Conservation (phyloP, 1,140 invertebrate species). For the Drosophila repletoides region DNA sequence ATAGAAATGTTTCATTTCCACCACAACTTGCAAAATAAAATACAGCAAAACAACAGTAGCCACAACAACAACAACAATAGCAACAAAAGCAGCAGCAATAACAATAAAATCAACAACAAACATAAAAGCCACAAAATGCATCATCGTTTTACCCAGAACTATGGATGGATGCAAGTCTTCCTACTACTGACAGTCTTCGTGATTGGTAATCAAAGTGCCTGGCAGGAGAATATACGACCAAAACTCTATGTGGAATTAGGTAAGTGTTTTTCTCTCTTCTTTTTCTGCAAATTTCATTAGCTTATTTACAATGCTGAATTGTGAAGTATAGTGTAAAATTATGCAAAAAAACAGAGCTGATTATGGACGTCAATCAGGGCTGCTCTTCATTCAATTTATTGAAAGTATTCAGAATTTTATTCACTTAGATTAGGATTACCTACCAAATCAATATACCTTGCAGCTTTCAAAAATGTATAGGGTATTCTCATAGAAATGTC, state of each 20-base stretch:
- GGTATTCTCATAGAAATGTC: conserved; percentile 50
- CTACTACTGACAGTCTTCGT: conserved; percentile 80
- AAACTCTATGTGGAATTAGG: conserved; percentile 94
- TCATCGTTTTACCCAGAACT: conserved; percentile 44
- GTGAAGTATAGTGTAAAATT: too few species aligned
- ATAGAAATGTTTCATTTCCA: conserved; percentile 71
- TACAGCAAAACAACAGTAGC: conserved; percentile 30
- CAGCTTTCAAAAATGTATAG: conserved; percentile 38
- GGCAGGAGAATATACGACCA: conserved; percentile 93
- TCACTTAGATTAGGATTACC: too few species aligned
- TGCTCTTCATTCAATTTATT: too few species aligned
- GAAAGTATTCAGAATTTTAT: too few species aligned
- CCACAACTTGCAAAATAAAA: conserved; percentile 56
- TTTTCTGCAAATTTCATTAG: too few species aligned
- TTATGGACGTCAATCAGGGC: too few species aligned
- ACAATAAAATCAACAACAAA: conserved; percentile 39
- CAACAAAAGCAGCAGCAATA: conserved; percentile 38
- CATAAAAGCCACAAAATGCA: conserved; percentile 45
- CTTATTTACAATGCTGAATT: too few species aligned
- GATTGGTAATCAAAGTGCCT: conserved; percentile 84
- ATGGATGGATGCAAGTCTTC: conserved; percentile 78
- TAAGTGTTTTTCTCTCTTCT: too few species aligned
- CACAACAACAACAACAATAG: conserved; percentile 9
- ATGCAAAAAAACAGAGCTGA: too few species aligned
- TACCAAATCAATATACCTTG: too few species aligned